Conservation (phyloP, 2,113 vertebrate genomes). For the Pipa parva region DNA sequence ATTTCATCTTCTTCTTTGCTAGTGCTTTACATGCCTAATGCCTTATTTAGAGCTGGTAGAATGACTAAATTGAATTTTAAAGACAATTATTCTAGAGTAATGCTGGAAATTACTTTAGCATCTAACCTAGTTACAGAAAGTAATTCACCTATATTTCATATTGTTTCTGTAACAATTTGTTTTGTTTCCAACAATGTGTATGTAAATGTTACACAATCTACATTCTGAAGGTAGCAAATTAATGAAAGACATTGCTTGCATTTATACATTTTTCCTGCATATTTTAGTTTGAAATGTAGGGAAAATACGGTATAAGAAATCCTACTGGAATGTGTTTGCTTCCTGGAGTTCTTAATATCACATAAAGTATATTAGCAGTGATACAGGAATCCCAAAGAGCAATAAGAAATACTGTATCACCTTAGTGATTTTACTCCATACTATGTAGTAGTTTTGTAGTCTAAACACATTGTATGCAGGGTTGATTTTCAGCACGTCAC, state of each 20-base stretch:
- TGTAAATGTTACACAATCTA: background rate
- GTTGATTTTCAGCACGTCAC: too few species aligned
- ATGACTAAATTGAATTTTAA: conserved; percentile 13
- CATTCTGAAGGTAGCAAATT: background rate
- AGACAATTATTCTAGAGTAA: background rate
- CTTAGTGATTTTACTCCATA: too few species aligned
- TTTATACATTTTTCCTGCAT: background rate
- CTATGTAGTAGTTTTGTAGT: too few species aligned
- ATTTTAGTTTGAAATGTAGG: background rate
- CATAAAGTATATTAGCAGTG: too few species aligned
- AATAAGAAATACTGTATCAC: too few species aligned
- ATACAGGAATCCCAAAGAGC: too few species aligned
- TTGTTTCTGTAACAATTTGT: background rate
- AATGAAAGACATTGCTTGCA: background rate
- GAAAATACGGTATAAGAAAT: too few species aligned
- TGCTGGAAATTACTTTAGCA: background rate
- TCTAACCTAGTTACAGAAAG: background rate
- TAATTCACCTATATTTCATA: background rate
- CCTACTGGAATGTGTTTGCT: too few species aligned
- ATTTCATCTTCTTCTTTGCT: too few species aligned
- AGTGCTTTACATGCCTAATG: background rate
- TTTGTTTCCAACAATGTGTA: background rate
- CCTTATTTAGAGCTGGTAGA: background rate
- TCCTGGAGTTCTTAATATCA: too few species aligned
- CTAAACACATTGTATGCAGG: too few species aligned